Base-by-base conservation (phyloP, 2,888 invertebrate species). In the Meiosimyza platycephala region DNA sequence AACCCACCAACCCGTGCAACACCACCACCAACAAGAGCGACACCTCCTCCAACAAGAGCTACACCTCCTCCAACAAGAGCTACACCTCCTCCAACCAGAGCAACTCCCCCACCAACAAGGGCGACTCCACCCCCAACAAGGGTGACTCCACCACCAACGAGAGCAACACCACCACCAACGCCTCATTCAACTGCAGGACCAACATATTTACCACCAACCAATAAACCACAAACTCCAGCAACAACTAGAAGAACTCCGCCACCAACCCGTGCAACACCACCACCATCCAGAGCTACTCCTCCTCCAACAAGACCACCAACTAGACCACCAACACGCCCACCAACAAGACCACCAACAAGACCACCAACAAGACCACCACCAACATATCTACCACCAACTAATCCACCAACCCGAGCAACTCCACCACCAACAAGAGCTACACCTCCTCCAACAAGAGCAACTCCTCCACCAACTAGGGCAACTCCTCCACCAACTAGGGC, bases 381-480 rank as follows among this genome's bases (percentile, higher is more conserved):
- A n/a, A 81, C 80, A 0, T 79, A 80, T 15, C 65, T 79, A 76
- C 76, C 80, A 50, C 80, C 80, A 13, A 77, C 79, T 9, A 78
- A 75, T 18, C 74, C 55, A 47, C 40, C 76, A 47, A 28, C n/a
- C 75, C 15, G 1, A 22, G 1, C 22, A 2, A 22, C 22, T 2
- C 22, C 22, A 1, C 52, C 65, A 6, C 63, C 66, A 51, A 60
- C 70, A 9, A 66, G 66, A 18, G 59, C 64, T 0, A 74, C 76
- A 22, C 52, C 28, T 2, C 60, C 60, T 7, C 51, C 65, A 52
- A 65, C 33, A 4, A 50, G 33, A 12, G 28, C 55, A 22, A 57
- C 55, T 22, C 18, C 22, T 12, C 55, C 55, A 57, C 55, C 55
- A 9, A 57, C 55, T 6, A 28, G 28, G 48, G 70, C 47, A 77